Conservation (phyloP, 1,140 invertebrate genomes). For the Paracyclopina nana region DNA sequence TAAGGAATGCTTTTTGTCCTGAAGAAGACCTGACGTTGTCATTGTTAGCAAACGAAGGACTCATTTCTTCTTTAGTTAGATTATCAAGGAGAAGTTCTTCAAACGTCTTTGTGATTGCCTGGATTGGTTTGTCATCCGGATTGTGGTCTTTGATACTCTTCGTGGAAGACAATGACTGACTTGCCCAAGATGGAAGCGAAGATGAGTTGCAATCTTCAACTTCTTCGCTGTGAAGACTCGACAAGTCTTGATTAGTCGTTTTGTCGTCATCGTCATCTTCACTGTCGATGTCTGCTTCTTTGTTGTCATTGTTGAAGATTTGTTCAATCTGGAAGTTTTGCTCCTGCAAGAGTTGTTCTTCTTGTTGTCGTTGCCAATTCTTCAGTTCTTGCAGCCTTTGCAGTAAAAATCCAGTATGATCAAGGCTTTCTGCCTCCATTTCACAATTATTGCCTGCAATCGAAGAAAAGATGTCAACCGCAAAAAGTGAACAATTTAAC, state of each 20-base stretch:
- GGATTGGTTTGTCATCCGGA: no score
- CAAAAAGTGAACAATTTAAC: no score
- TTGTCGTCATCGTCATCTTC: not conserved
- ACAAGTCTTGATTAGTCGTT: not conserved
- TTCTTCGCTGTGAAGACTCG: no score
- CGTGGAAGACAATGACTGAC: no score
- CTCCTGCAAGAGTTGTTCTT: not conserved
- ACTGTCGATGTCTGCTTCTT: no score
- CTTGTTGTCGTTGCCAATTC: not conserved
- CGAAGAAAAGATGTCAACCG: no score
- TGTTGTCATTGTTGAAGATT: no score
- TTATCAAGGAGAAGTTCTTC: not conserved
- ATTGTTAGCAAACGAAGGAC: not conserved
- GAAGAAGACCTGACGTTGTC: not conserved
- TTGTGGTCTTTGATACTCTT: no score
- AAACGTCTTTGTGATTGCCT: not conserved
- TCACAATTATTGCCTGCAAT: no score
- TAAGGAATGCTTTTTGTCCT: not conserved
- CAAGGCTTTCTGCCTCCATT: no score
- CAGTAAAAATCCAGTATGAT: not conserved
- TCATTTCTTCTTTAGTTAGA: not conserved
- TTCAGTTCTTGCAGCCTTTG: conserved; percentile 1
- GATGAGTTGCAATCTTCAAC: no score
- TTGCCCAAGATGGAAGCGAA: no score
- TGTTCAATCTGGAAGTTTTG: not conserved